These are phyloP conservation scores for Dolichoris vasculosae DNA, from an alignment of 1,140 invertebrate genomes.

Conservation along the genomic window DNA sequence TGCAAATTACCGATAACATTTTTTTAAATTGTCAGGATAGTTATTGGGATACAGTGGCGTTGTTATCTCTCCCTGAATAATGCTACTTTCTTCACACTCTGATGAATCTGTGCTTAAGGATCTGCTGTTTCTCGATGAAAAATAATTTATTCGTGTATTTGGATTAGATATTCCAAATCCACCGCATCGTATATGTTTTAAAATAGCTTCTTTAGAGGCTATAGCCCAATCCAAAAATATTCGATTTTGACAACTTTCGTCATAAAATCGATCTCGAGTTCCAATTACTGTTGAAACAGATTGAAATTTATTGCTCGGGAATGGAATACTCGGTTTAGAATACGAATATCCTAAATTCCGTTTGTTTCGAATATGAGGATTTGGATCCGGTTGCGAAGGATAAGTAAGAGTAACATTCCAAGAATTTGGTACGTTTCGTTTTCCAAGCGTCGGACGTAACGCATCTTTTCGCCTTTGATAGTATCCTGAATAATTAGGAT, in stretches of 20 bases:
- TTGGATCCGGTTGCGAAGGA: background rate
- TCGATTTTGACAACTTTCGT: slow-evolving; percentile 58
- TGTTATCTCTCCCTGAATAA: slow-evolving; percentile 54
- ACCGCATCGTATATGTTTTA: slow-evolving; percentile 58
- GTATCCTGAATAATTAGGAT: background rate
- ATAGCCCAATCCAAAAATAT: slow-evolving; percentile 63
- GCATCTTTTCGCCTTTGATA: background rate
- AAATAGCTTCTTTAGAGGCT: slow-evolving; percentile 61
- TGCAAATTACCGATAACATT: slow-evolving; percentile 61
- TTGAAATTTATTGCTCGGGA: background rate
- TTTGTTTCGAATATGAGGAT: slow-evolving; percentile 48
- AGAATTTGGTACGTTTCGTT: background rate
- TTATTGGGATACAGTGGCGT: slow-evolving; percentile 61
- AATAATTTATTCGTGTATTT: background rate
- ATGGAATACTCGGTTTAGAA: slow-evolving; percentile 54
- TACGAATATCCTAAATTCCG: slow-evolving; percentile 63
- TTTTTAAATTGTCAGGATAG: slow-evolving; percentile 61
- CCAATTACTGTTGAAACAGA: background rate
- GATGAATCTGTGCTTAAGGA: background rate
- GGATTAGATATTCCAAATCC: background rate
- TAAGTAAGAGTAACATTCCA: background rate
- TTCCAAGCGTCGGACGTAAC: background rate
- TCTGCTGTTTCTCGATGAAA: background rate
- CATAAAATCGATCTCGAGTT: background rate
- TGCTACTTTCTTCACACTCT: slow-evolving; percentile 25